A percentile compares a stretch with the other conserved stretches of the same genome.
Evolutionary conservation across 2,797 vertebrate genomes (phyloP).

Genomic region (Adelosebastes latens): DNA sequence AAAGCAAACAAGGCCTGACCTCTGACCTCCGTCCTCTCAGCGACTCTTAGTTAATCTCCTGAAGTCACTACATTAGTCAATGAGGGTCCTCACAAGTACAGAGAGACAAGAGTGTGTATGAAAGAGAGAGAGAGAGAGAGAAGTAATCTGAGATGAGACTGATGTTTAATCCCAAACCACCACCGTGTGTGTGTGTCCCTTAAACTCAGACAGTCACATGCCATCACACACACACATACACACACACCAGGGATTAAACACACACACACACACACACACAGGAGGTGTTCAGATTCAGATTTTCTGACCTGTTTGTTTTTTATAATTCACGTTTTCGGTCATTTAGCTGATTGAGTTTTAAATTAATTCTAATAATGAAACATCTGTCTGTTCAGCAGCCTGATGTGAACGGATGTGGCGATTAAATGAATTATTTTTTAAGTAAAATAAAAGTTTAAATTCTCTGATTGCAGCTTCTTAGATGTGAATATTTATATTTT

Average conservation of each 20-base stretch:
- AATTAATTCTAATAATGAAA: background rate
- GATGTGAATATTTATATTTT: too few relatives aligned
- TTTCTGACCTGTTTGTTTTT: slow-evolving; percentile 28
- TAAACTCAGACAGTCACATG: slow-evolving; percentile 52
- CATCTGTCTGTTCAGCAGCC: background rate
- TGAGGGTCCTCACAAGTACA: background rate
- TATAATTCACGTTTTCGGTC: background rate
- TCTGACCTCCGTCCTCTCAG: background rate
- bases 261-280: slow-evolving; percentile 40
- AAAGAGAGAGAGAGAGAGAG: background rate
- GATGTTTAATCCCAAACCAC: slow-evolving; percentile 64
- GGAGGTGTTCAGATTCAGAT: slow-evolving; percentile 9
- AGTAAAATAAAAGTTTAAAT: too few relatives aligned
- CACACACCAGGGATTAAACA: slow-evolving; percentile 59
- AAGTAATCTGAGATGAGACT: slow-evolving; percentile 67
- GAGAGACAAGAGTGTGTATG: background rate
- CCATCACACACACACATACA: slow-evolving; percentile 28
- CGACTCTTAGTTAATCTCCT: background rate
- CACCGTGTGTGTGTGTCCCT: slow-evolving; percentile 21
- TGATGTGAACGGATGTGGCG: too few relatives aligned
- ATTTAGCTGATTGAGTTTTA: slow-evolving; percentile 10
- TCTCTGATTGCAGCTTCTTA: too few relatives aligned
- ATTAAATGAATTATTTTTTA: too few relatives aligned
- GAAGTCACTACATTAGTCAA: background rate
- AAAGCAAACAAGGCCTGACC: background rate